phyloP scores from a whole-genome alignment of 37 sponge, comb jelly and placozoan species.

The Spongilla lacustris region DNA sequence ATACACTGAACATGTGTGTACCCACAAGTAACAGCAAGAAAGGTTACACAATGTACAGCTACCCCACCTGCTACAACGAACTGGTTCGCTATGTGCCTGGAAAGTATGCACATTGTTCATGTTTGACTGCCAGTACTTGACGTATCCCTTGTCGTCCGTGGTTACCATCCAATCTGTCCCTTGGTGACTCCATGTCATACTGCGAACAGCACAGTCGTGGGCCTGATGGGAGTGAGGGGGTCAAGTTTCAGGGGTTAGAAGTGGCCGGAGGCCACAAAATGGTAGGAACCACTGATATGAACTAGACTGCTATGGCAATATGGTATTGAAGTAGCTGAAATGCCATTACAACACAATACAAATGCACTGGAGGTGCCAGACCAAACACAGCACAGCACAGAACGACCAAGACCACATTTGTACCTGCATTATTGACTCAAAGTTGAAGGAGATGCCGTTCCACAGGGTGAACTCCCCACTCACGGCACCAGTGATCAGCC shows the following conservation, averaged over 20 bases:
- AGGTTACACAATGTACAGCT: neutral
- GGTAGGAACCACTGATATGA: too few relatives aligned
- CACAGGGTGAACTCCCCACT: slow-evolving; percentile 97
- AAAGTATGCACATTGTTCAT: slow-evolving; percentile 96
- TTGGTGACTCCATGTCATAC: slow-evolving; percentile 92
- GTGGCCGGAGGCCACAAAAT: neutral
- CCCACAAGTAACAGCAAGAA: slow-evolving; percentile 1
- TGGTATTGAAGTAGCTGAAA: too few relatives aligned
- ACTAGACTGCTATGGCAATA: too few relatives aligned
- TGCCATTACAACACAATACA: too few relatives aligned
- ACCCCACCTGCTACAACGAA: slow-evolving; percentile 84
- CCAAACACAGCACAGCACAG: too few relatives aligned
- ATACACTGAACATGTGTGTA: neutral
- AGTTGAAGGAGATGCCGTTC: slow-evolving; percentile 95
- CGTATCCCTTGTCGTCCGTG: slow-evolving; percentile 87
- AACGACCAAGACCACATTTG: too few relatives aligned
- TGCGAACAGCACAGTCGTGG: slow-evolving; percentile 91
- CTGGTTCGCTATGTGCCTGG: slow-evolving; percentile 94
- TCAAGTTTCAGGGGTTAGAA: neutral
- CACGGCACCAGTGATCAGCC: slow-evolving; percentile 91
- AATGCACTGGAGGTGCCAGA: too few relatives aligned
- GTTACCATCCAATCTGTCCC: slow-evolving; percentile 88
- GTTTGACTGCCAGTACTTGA: slow-evolving; percentile 99
- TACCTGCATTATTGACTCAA: slow-evolving; percentile 93
- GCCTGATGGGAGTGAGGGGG: slow-evolving; percentile 49